Conservation (phyloP, 1,140 invertebrate species). For the Brachionus rubens region DNA sequence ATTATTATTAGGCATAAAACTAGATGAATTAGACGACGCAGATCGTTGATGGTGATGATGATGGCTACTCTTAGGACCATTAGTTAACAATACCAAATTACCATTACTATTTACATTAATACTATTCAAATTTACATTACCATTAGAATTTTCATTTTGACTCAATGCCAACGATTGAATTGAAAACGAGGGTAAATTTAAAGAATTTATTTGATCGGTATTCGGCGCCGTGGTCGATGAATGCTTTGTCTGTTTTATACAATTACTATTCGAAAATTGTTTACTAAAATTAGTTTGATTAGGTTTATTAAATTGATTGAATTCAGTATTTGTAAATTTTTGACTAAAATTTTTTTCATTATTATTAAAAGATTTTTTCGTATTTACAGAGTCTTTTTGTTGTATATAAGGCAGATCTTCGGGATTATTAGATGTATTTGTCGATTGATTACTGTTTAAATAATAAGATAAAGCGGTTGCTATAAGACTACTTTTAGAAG, state of each 20-base stretch:
- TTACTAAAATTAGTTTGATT: conserved; percentile 29
- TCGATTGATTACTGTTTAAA: neutral
- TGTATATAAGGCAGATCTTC: conserved; percentile 13
- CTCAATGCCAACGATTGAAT: neutral
- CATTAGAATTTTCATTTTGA: neutral
- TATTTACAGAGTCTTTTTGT: conserved; percentile 18
- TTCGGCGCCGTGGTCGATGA: no score
- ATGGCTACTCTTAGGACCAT: neutral
- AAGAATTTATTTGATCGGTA: neutral
- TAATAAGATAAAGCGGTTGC: neutral
- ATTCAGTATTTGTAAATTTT: conserved; percentile 14
- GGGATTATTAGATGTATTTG: neutral
- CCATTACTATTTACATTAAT: conserved; percentile 41
- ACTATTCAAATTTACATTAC: conserved; percentile 17
- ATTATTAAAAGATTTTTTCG: neutral
- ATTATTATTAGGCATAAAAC: conserved; percentile 1
- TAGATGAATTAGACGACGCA: neutral
- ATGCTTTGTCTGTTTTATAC: neutral
- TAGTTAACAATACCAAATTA: neutral
- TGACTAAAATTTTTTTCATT: conserved; percentile 27
- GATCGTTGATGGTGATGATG: neutral
- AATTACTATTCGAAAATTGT: neutral
- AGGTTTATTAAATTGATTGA: neutral
- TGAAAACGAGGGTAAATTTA: conserved; percentile 34
- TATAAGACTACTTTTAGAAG: neutral